Evolutionary conservation across 2,888 invertebrate genomes (phyloP), one percentile per base, ranked within the genome.

Genomic region (Drosophila robusta): DNA sequence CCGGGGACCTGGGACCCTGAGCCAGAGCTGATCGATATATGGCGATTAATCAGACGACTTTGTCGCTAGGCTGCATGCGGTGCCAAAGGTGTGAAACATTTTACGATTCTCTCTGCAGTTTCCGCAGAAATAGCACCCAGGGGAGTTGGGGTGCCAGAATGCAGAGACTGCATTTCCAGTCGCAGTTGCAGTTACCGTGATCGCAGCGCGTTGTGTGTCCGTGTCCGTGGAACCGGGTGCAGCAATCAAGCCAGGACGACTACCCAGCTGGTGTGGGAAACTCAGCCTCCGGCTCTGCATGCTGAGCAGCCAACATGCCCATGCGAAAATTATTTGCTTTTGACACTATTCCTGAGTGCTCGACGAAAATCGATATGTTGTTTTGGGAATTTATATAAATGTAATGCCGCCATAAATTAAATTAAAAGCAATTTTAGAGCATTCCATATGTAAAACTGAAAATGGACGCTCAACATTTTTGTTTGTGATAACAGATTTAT

Each of bases 31-130:
- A 88, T 85, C 84, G 87, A 85, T 83, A 88, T 80, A 76, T 78
- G 74, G 74, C 88, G 87, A 85, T 85, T 85, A 85, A 85, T 85
- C 84, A 88, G 78, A 57, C 60, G 57, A 88, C 78, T 89, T 78
- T 84, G 89, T 89, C 89, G 87, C 75, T 65, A 41, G 69, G 45
- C 85, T 61, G 26, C 83, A 81, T 70, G 89, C 75, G 11, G 89
- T 32, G 85, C 49, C 51, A 51, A 69, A 87, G 89, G 83, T 84
- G 89, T 84, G 85, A 84, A 87, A 80, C 65, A 78, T 74, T 80
- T 78, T 73, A 87, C 86, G 71, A 83, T 80, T 70, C 66, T 44
- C 77, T 67, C 29, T 54, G 61, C 47, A 70, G 62, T 64, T 87
- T 84, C 85, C 57, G 42, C 51, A 9, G 89, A 89, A 89, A 78